These are phyloP conservation scores for Syngnathus acus DNA, from an alignment of 2,797 vertebrate species.

Conservation along the genomic window DNA sequence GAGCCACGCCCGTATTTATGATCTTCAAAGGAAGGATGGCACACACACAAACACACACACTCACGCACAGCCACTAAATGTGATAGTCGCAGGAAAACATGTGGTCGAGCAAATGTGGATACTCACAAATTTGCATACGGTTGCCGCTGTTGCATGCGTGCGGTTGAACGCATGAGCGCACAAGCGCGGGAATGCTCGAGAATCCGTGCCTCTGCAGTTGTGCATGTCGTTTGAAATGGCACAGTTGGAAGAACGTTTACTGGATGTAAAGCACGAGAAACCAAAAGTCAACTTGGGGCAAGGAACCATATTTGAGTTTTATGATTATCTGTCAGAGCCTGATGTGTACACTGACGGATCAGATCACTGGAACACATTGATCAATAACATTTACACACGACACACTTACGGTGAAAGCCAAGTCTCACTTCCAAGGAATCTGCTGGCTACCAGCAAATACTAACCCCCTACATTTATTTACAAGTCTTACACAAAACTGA, in stretches of 20 bases:
- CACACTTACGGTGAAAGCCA: neutral
- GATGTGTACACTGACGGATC: neutral
- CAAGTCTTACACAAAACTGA: neutral
- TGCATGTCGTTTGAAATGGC: neutral
- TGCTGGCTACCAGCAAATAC: neutral
- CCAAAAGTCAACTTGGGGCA: neutral
- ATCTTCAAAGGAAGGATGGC: constrained; percentile 68
- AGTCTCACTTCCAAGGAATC: neutral
- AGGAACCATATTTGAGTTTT: neutral
- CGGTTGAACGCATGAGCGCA: constrained; percentile 1
- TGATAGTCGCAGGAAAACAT: constrained; percentile 58
- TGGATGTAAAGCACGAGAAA: neutral
- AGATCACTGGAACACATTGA: neutral
- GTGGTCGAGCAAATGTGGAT: constrained; percentile 30
- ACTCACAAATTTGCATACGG: constrained; percentile 35
- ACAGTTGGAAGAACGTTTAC: neutral
- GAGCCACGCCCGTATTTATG: constrained; percentile 69
- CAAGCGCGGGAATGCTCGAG: neutral
- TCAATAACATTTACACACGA: neutral
- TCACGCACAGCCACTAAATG: constrained; percentile 40
- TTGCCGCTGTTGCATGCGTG: constrained; percentile 13
- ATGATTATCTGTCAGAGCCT: neutral
- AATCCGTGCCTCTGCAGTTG: constrained; percentile 26
- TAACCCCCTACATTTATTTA: neutral
- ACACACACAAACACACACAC: constrained; percentile 32